Evolutionary conservation across 2,113 vertebrate species (phyloP).

Genomic region (Eupsittula cactorum): DNA sequence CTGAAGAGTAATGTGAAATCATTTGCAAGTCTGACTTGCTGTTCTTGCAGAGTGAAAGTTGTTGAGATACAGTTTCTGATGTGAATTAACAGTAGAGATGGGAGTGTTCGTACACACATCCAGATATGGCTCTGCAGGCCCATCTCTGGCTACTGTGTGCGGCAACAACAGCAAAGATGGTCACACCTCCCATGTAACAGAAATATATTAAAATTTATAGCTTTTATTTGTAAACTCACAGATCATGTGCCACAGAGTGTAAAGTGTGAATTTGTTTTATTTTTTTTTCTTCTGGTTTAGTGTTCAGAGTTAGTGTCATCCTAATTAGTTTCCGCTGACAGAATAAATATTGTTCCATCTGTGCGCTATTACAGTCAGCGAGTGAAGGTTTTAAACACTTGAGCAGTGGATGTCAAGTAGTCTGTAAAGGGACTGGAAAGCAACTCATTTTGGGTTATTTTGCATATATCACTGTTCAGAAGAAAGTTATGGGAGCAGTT

Average conservation of each 20-base stretch:
- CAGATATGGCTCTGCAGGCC: background rate
- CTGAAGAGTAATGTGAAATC: background rate
- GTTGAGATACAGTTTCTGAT: background rate
- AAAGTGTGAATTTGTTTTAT: constrained; percentile 48
- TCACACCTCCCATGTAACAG: background rate
- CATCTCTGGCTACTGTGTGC: background rate
- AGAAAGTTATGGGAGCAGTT: constrained; percentile 31
- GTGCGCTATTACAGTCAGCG: constrained; percentile 53
- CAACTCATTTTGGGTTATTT: constrained; percentile 54
- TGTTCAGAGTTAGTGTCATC: constrained; percentile 70
- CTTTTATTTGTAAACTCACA: constrained; percentile 43
- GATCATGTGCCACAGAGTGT: constrained; percentile 45
- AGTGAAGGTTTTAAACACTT: constrained; percentile 72
- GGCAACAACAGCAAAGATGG: background rate
- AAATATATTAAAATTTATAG: constrained; percentile 37
- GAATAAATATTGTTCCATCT: constrained; percentile 71
- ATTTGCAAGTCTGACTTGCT: background rate
- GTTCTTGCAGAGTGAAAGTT: background rate
- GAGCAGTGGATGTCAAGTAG: constrained; percentile 69
- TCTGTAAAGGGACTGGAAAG: constrained; percentile 65
- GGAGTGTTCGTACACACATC: background rate
- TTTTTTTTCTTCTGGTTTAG: constrained; percentile 55
- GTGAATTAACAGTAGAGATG: background rate
- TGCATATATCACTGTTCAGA: constrained; percentile 70
- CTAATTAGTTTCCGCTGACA: constrained; percentile 73